These are phyloP conservation scores for Oncorhynchus gorbuscha DNA, from an alignment of 2,113 vertebrate species.

Conservation along the genomic window DNA sequence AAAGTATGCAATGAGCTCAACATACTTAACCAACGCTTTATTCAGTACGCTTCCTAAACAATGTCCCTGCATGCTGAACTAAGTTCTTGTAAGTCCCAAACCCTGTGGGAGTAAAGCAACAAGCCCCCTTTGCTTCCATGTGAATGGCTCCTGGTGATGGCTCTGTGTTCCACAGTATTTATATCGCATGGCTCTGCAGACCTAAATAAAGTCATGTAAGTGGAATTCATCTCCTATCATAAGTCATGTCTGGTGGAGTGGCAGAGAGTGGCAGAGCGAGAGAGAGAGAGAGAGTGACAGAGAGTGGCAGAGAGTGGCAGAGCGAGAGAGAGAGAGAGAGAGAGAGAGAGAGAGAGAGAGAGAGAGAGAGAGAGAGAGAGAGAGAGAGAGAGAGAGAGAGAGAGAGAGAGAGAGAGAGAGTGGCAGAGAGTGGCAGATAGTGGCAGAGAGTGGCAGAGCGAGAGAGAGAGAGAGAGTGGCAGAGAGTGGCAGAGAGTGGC, in stretches of 20 bases:
- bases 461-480: too few relatives aligned
- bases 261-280: too few relatives aligned
- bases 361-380: too few relatives aligned
- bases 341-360: neutral
- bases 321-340: too few relatives aligned
- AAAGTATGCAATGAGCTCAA: neutral
- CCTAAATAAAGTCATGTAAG: neutral
- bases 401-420: too few relatives aligned
- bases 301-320: too few relatives aligned
- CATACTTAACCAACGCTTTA: neutral
- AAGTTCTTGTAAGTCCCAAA: neutral
- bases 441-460: too few relatives aligned
- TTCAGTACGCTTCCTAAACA: neutral
- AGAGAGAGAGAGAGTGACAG: too few relatives aligned
- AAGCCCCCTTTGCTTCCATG: neutral
- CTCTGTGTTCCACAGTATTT: neutral
- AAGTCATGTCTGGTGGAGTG: too few relatives aligned
- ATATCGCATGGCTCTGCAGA: slow-evolving; percentile 1
- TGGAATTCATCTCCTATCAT: neutral
- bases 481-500: too few relatives aligned
- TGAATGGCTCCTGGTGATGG: neutral
- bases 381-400: too few relatives aligned
- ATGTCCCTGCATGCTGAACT: neutral
- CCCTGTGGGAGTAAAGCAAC: neutral
- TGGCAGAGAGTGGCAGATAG: too few relatives aligned